Base-by-base conservation (phyloP, 2,888 invertebrate species). In the Meteorus colon region DNA sequence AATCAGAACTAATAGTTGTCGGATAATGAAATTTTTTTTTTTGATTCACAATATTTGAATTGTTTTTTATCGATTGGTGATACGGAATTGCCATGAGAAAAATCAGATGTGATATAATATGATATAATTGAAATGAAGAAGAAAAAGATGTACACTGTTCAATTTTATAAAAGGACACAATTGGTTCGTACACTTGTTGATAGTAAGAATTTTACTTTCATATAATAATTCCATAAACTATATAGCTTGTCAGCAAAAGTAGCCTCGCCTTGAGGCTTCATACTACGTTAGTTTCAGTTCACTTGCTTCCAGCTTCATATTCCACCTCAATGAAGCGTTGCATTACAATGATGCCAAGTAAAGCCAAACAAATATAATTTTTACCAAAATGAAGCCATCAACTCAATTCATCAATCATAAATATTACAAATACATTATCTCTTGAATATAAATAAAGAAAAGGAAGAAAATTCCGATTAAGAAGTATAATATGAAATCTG, bases 101-200 rank as follows among this genome's bases (percentile, higher is more conserved):
- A 24, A 66, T 77, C 72, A 78, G 75, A 77, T 65, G 75, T 78
- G 77, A 75, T 65, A 63, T 66, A 63, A 62, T 19, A 65, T 67
- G 48, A 41, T 34, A 34, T 34, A 34, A 68, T 69, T 63, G 29
- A 41, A 76, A 51, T 51, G 76, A 73, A 24, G 59, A 29, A 27
- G 37, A 60, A 66, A 66, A 2, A 62, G 41, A 59, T 55, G 55
- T 66, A 37, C 48, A 51, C 8, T 62, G 62, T 73, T 65, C 6
- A 37, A 65, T 65, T 34, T 41, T 19, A 55, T 55, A 37, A 41
- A 19, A 37, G 34, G 37, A 31, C 4, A 31, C 31, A 65, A 65
- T 65, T 19, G 24, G 65, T 65, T 55, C 37, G 65, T 41, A 71
- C 62, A 62, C 41, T 71, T 71, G 71, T 71, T 71, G 71, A 71